A percentile compares a stretch with the other conserved stretches of the same genome.
Conservation (phyloP, 2,888 invertebrate genomes). For the Rotaria sp. region DNA sequence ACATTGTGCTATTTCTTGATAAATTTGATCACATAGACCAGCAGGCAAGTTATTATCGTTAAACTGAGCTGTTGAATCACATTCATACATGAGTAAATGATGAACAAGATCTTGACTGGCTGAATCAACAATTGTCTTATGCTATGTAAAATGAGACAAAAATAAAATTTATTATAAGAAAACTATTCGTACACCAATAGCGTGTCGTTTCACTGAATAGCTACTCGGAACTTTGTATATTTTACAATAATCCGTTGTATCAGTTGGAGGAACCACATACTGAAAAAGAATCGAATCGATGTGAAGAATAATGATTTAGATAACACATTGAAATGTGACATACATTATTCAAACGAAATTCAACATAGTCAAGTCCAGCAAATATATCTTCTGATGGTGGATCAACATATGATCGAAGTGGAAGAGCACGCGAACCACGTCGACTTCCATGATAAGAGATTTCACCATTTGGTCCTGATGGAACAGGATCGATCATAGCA, state of each 20-base stretch:
- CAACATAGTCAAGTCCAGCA: not conserved
- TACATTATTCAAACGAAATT: not conserved
- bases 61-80: not conserved
- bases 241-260: not conserved
- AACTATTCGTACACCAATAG: not conserved
- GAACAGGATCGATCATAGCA: constrained; percentile 31
- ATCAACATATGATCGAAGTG: not conserved
- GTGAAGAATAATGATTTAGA: no score
- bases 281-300: not conserved
- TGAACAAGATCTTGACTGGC: not conserved
- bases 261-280: not conserved
- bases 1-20: not conserved
- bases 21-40: not conserved
- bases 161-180: not conserved
- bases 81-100: no score
- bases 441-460: not conserved
- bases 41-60: not conserved
- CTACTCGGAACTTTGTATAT: not conserved
- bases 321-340: not conserved
- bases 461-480: no score
- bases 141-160: not conserved
- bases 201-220: not conserved
- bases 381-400: not conserved
- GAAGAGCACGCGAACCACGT: not conserved
- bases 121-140: not conserved